Percentiles rank a stretch among this genome's conserved stretches.
phyloP scores from a whole-genome alignment of 2,888 invertebrate genomes.

The Poecilus cupreus region DNA sequence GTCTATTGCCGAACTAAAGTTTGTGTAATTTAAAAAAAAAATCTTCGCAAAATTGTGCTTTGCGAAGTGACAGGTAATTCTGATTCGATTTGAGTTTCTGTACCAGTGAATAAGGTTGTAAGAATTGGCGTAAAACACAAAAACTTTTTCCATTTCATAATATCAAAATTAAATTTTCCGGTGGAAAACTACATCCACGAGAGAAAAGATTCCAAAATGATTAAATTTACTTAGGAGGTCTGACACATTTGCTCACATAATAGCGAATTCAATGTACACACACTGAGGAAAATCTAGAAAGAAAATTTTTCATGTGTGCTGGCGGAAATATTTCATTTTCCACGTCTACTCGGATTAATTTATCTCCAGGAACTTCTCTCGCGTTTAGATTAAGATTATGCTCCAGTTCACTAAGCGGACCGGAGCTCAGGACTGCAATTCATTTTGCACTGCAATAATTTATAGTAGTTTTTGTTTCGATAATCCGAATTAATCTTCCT shows the following conservation, averaged over 20 bases:
- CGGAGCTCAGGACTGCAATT: conserved; percentile 22
- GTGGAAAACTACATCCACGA: conserved; percentile 16
- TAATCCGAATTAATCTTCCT: neutral
- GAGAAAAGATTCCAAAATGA: conserved; percentile 18
- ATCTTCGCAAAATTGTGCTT: no score
- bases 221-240: conserved; percentile 35
- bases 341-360: conserved; percentile 49
- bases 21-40: no score
- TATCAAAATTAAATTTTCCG: conserved; percentile 38
- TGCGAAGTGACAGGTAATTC: neutral
- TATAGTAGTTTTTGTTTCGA: conserved; percentile 21
- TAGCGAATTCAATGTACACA: conserved; percentile 23
- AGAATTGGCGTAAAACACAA: conserved; percentile 28
- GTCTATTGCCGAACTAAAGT: no score
- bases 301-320: conserved; percentile 50
- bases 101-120: neutral
- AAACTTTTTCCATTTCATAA: conserved; percentile 34
- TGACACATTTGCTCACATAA: conserved; percentile 35
- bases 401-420: conserved; percentile 41
- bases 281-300: conserved; percentile 36
- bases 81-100: conserved; percentile 35
- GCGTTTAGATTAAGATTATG: conserved; percentile 50
- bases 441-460: conserved; percentile 33
- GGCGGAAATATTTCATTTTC: conserved; percentile 50
- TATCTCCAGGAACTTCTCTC: conserved; percentile 42